These are phyloP conservation scores for Boulengeromyrus knoepffleri DNA, from an alignment of 2,113 vertebrate genomes.

Conservation along the genomic window DNA sequence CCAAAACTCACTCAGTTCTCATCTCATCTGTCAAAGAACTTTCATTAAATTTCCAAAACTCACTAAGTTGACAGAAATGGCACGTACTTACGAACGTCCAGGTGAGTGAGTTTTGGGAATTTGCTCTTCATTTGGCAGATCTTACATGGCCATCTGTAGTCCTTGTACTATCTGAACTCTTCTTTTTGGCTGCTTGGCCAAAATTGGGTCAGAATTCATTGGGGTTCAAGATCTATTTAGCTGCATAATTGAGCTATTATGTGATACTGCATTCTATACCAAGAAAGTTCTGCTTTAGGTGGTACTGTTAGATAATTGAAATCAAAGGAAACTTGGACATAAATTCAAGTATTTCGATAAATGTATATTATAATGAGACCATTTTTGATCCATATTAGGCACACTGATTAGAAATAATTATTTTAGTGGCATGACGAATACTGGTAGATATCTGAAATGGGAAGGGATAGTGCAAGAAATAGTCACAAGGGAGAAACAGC, in stretches of 20 bases:
- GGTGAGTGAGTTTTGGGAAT: neutral
- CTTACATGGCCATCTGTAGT: neutral
- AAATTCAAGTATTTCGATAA: neutral
- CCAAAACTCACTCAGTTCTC: neutral
- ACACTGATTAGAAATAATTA: neutral
- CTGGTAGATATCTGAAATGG: neutral
- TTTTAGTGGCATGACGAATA: neutral
- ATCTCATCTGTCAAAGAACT: neutral
- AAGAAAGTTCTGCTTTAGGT: neutral
- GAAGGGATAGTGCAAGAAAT: neutral
- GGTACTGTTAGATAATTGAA: neutral
- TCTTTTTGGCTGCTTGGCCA: neutral
- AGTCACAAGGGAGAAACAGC: neutral
- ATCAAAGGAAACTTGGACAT: neutral
- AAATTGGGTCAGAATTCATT: neutral
- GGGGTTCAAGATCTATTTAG: neutral
- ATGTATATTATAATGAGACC: neutral
- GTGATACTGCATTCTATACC: neutral
- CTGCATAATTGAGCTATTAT: neutral
- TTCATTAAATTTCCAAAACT: neutral
- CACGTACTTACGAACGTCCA: neutral
- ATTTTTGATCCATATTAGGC: neutral
- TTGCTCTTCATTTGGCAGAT: neutral
- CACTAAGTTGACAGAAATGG: neutral
- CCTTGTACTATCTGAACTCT: neutral